Evolutionary conservation across 2,888 invertebrate species (phyloP), one percentile per base, ranked within the genome.

Genomic region (Agrotis puta): DNA sequence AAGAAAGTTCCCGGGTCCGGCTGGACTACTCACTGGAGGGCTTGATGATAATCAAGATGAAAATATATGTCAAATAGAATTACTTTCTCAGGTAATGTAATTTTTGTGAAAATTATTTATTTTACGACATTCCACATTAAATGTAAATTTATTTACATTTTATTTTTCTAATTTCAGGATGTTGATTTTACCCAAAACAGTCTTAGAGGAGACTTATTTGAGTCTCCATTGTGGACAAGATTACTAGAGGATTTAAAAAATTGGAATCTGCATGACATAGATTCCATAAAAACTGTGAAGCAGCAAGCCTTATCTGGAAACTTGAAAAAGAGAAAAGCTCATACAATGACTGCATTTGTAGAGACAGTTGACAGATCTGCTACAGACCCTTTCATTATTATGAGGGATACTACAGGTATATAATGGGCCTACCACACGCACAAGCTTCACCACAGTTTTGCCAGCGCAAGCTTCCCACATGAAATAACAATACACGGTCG

Each of bases 1-100:
- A 84, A 90, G 96, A 79, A 96, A 95, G 76, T 96, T 96, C 75
- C 96, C 96, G 20, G 96, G 96, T 0, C 96, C 96, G 24, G 96
- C 96, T 57, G 96, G 96, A 0, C 82, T 96, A 20, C 86, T 96
- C n/a, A 91, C 90, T 68, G 92, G 93, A 33, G 89, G 83, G 20
- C 85, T 94, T 69, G 89, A 92, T 79, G 91, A 92, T 70, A 89
- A 89, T 57, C 90, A 89, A 63, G 92, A 95, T 89, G 92, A 94
- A 74, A 89, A 82, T 76, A 88, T 94, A 77, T 90, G 92, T 74
- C 92, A 93, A 58, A 90, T 95, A 74, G 95, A 96, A 84, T 79
- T 96, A 57, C 87, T 95, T 20, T 95, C 96, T 70, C 96, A 96
- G 93, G 96, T 96, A 89, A 67, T 11, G 6, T 20, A 3, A 70